Base-by-base conservation (phyloP, 2,797 vertebrate species). In the Phrynocephalus guinanensis region DNA sequence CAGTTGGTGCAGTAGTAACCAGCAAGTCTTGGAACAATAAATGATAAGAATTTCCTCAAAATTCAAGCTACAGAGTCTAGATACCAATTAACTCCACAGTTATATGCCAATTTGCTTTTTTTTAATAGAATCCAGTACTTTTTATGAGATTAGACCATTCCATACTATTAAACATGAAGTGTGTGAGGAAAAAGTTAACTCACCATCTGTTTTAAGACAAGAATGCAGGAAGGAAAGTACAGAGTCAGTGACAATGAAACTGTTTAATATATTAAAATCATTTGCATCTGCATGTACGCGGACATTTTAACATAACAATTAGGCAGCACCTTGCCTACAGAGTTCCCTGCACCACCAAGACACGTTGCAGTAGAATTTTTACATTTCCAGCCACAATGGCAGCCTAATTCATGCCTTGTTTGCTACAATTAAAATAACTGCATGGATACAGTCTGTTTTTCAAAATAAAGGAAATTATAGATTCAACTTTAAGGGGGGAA, bases 181-280 rank as follows among this genome's bases (percentile, higher is more conserved):
- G 86, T 91, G 86, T 92, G 89, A 93, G 28, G 71, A 95, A 91
- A 91, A 93, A 92, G 88, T 92, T 91, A 92, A 97, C 97, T 97
- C 96, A 97, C 97, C 97, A 93, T 97, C 97, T 97, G 95, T 96
- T 84, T 96, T 94, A 96, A 94, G 94, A 95, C 91, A 95, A 97
- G 96, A 94, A 94, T 95, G 96, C 96, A 97, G 96, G 96, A 96
- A 92, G 94, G 91, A 95, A 96, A 95, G 94, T 95, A 95, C 94
- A 97, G 10, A 87, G 95, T 97, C 96, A 97, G 92, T 92, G 87
- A 93, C 93, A 94, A 68, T 75, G 82, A 84, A 67, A 84, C 30
- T 91, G 93, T 82, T 91, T 85, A 68, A 82, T 82, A 90, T 67
- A 76, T 72, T 93, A 76, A 90, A 83, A 56, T 0, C 1, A 26